A percentile compares a stretch with the other conserved stretches of the same genome.
phyloP scores from a whole-genome alignment of 2,797 vertebrate genomes.

The Clamator glandarius region DNA sequence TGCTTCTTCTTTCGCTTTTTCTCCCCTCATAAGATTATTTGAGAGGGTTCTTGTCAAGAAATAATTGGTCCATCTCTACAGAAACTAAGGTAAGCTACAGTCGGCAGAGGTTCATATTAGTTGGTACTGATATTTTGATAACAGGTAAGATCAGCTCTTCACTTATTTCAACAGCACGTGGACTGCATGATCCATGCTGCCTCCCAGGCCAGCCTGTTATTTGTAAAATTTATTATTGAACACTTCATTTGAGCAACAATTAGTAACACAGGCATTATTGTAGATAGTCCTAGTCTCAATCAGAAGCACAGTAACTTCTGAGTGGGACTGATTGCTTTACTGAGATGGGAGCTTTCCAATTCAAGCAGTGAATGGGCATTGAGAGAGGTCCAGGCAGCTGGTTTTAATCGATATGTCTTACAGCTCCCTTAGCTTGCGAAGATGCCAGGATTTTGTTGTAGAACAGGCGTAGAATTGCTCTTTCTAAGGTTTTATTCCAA shows the following conservation, averaged over 20 bases:
- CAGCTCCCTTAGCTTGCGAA: not conserved
- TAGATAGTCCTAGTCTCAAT: not conserved
- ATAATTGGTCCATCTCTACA: not conserved
- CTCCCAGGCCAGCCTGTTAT: not conserved
- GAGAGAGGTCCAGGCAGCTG: not conserved
- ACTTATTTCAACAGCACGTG: accelerated
- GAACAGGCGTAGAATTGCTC: not conserved
- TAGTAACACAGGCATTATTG: not conserved
- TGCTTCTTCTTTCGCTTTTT: not conserved
- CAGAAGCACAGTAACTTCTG: not conserved
- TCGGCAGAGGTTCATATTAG: not conserved
- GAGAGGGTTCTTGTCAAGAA: not conserved
- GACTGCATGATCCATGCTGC: not conserved
- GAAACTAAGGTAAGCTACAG: not conserved
- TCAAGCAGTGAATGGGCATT: not conserved
- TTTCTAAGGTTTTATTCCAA: too few relatives aligned
- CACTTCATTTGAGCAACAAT: not conserved
- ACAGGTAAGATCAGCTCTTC: not conserved
- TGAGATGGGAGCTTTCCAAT: not conserved
- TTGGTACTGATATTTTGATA: not conserved
- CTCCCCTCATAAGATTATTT: not conserved
- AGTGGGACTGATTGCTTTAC: not conserved
- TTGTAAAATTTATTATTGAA: not conserved
- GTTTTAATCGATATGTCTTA: accelerated
- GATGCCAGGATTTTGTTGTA: not conserved